These are phyloP conservation scores for Linnaemya tessellans DNA, from an alignment of 2,888 invertebrate species.

Conservation along the genomic window DNA sequence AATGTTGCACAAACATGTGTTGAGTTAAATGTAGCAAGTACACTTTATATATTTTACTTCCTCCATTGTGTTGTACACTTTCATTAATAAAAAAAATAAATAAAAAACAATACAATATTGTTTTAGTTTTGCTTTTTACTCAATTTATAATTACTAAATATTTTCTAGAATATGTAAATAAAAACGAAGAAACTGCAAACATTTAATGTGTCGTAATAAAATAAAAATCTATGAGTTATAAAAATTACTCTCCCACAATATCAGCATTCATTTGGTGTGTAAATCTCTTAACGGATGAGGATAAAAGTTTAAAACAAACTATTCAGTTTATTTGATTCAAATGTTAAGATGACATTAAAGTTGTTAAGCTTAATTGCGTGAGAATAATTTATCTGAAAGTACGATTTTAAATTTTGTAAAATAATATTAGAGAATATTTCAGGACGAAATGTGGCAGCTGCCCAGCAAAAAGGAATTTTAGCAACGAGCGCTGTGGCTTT, in stretches of 20 bases:
- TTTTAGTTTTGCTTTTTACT: background rate
- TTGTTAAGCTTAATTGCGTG: background rate
- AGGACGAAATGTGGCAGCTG: too few relatives aligned
- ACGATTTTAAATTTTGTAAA: background rate
- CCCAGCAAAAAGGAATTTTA: too few relatives aligned
- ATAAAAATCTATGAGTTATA: slow-evolving; percentile 15
- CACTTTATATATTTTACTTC: slow-evolving; percentile 9
- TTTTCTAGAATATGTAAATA: slow-evolving; percentile 16
- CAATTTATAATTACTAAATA: slow-evolving; percentile 57
- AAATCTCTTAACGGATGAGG: slow-evolving; percentile 34
- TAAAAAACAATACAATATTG: slow-evolving; percentile 20
- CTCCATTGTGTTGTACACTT: slow-evolving; percentile 5
- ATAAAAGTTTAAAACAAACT: slow-evolving; percentile 16
- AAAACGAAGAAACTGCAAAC: background rate
- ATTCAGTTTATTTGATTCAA: background rate
- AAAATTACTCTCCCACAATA: slow-evolving; percentile 17
- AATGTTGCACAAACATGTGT: slow-evolving; percentile 72
- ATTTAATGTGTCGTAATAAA: slow-evolving; percentile 33
- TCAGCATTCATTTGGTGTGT: slow-evolving; percentile 8
- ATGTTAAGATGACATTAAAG: background rate
- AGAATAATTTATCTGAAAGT: background rate
- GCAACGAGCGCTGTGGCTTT: too few relatives aligned
- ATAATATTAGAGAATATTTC: too few relatives aligned
- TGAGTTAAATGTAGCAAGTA: slow-evolving; percentile 64
- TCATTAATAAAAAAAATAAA: background rate